Base-by-base conservation (phyloP, 2,888 invertebrate genomes). In the Hymenopus coronatus region DNA sequence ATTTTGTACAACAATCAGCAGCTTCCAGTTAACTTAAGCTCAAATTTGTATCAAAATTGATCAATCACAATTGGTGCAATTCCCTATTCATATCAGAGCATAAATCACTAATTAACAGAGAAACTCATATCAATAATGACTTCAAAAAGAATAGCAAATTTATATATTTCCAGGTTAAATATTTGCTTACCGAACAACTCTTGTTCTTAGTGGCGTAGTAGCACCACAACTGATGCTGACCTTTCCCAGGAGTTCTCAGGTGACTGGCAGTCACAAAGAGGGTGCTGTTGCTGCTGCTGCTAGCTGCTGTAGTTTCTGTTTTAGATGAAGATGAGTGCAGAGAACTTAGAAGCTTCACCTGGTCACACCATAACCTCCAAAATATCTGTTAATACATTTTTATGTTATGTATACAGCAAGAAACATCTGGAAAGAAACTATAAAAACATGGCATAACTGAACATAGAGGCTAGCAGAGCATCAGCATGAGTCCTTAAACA, bases 361-460 rank as follows among this genome's bases (percentile, higher is more conserved):
- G 93, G 88, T 94, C 94, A 90, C 95, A 94, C 96, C 96, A 96
- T 70, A 95, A 92, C 89, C 94, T 93, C 96, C 96, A 96, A 91
- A 94, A 94, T 93, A 94, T 94, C 95, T 95, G 91, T 25, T 70
- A 70, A 70, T 20, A 70, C 2, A 20, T 20, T 70, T 70, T 20
- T 70, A 70, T 70, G 20, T 70, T 70, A 25, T 20, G 3, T 3
- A 70, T 3, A 70, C 40, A 40, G 40, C 40, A 40, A 40, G 40
- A 40, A 40, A 40, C 40, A 1, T 12, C 9, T 40, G 40, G 4
- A 70, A 70, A 0, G 20, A 70, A 70, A 6, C 25, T 25, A 70
- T 70, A 20, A 70, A 70, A 70, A 70, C 3, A 70, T 20, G 20
- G 4, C 6, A 2, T 25, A 15, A 70, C 25, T 25, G 14, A 70